Evolutionary conservation across 2,888 invertebrate genomes (phyloP).

Genomic region (Hipparchia semele): DNA sequence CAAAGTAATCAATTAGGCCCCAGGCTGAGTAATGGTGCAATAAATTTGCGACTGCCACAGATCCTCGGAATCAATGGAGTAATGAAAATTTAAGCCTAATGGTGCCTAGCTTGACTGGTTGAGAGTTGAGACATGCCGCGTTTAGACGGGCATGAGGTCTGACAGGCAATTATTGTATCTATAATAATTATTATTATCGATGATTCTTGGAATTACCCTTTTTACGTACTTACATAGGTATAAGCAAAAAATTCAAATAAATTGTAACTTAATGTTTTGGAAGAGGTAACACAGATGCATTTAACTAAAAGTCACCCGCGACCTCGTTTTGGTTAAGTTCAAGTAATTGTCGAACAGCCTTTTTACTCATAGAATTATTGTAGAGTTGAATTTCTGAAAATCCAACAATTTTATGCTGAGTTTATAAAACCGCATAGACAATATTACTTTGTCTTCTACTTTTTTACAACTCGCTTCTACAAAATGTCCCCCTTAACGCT

Average conservation of each 20-base stretch:
- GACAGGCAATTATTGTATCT: conserved; percentile 25
- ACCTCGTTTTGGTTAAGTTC: too few species aligned
- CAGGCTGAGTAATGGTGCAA: conserved; percentile 48
- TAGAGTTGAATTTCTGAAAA: too few species aligned
- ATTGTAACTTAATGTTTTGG: neutral
- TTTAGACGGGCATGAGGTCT: conserved; percentile 16
- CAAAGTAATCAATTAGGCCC: conserved; percentile 52
- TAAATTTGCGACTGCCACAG: conserved; percentile 47
- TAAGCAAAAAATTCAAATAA: neutral
- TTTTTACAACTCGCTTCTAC: too few species aligned
- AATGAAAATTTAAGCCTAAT: conserved; percentile 46
- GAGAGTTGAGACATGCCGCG: conserved; percentile 15
- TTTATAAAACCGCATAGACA: too few species aligned
- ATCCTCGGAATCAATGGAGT: conserved; percentile 44
- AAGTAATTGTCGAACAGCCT: neutral
- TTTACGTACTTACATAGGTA: neutral
- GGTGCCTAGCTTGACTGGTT: conserved; percentile 23
- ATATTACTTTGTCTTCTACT: too few species aligned
- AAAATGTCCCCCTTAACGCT: too few species aligned
- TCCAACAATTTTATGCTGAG: too few species aligned
- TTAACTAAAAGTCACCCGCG: too few species aligned
- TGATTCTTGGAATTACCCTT: neutral
- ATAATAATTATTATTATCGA: conserved; percentile 5
- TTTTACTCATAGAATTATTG: too few species aligned
- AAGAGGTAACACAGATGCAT: too few species aligned